phyloP scores from a whole-genome alignment of 2,113 vertebrate genomes.

The Oenanthe melanoleuca region DNA sequence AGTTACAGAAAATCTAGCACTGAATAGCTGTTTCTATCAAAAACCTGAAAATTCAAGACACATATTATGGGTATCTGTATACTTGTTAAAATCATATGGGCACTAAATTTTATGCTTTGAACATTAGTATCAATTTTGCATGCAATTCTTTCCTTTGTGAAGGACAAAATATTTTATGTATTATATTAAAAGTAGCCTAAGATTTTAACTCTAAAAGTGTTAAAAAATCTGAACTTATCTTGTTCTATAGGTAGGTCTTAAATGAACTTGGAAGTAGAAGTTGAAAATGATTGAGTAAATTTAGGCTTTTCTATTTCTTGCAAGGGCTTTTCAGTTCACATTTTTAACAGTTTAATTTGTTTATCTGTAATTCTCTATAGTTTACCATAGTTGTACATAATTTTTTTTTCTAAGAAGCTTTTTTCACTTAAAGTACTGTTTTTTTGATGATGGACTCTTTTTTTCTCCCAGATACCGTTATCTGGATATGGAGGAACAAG shows the following conservation, averaged over 20 bases:
- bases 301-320: background rate
- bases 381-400: background rate
- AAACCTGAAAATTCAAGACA: background rate
- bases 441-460: background rate
- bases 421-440: background rate
- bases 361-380: background rate
- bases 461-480: conserved; percentile 83
- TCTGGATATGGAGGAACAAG: conserved; percentile 95
- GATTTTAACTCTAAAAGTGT: background rate
- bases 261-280: background rate
- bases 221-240: background rate
- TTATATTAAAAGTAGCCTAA: background rate
- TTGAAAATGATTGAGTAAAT: background rate
- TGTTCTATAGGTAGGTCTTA: background rate
- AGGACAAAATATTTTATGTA: background rate
- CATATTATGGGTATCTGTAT: rapidly evolving
- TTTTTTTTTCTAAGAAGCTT: background rate
- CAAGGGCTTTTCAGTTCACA: background rate
- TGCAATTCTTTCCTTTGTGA: background rate
- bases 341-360: background rate
- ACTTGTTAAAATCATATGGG: background rate
- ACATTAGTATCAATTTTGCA: background rate
- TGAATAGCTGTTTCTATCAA: background rate
- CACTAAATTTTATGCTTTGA: background rate
- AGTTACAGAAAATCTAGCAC: background rate